A percentile compares a stretch with the other conserved stretches of the same genome.
Conservation (phyloP, 2,888 invertebrate species). For the Artemia sp. region DNA sequence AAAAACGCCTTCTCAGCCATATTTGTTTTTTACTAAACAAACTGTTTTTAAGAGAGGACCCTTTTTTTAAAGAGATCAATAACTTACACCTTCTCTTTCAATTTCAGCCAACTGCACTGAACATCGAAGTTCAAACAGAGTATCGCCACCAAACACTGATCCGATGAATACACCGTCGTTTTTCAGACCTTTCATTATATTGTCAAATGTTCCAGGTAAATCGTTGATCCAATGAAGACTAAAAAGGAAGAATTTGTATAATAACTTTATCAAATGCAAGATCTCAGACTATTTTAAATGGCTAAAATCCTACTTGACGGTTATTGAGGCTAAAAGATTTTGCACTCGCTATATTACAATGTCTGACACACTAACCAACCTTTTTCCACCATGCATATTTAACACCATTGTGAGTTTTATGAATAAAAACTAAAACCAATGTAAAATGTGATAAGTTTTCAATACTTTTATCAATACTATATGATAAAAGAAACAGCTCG, state of each 20-base stretch:
- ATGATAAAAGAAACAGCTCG: too few relatives aligned
- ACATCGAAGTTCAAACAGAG: conserved; percentile 70
- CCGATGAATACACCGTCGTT: conserved; percentile 87
- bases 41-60: neutral
- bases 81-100: conserved; percentile 54
- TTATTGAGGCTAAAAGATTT: neutral
- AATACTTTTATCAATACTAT: too few relatives aligned
- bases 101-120: conserved; percentile 82
- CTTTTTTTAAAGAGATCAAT: neutral
- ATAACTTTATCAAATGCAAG: conserved; percentile 17
- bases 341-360: too few relatives aligned
- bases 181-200: conserved; percentile 50
- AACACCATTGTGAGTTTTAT: too few relatives aligned
- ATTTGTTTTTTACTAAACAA: conserved; percentile 8
- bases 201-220: conserved; percentile 51
- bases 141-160: conserved; percentile 86
- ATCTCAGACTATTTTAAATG: neutral
- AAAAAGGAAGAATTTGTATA: conserved; percentile 24
- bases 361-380: too few relatives aligned
- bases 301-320: neutral
- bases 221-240: conserved; percentile 95
- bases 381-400: too few relatives aligned
- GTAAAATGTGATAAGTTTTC: too few relatives aligned
- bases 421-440: too few relatives aligned
- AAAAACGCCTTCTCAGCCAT: neutral